Conservation (phyloP, 2,797 vertebrate species). For the Euphonia xanthogaster region DNA sequence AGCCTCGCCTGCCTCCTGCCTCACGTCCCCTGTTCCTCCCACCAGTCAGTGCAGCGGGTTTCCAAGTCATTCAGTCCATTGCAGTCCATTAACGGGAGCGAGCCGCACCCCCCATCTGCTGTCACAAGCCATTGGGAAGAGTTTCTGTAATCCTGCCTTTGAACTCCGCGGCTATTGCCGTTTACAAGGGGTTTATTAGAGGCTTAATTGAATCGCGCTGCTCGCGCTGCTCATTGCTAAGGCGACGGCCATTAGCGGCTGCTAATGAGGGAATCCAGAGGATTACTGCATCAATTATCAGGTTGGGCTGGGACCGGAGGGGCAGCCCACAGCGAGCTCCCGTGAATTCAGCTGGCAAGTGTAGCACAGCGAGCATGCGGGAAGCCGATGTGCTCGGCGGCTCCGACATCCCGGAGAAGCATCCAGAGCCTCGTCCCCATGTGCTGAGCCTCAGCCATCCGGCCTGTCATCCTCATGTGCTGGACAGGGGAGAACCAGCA, state of each 20-base stretch:
- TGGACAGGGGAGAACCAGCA: neutral
- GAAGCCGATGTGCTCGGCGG: neutral
- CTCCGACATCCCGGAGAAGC: neutral
- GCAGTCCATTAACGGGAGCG: neutral
- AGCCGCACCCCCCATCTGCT: neutral
- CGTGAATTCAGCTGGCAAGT: slow-evolving; percentile 47
- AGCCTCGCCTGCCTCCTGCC: neutral
- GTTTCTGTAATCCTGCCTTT: slow-evolving; percentile 57
- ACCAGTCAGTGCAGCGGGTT: neutral
- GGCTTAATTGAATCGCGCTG: slow-evolving; percentile 73
- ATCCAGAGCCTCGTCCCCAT: neutral
- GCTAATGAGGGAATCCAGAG: slow-evolving; percentile 76
- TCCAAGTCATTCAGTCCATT: neutral
- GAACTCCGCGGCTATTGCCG: slow-evolving; percentile 41
- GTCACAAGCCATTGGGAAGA: slow-evolving; percentile 14
- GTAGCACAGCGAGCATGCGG: neutral
- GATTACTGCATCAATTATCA: slow-evolving; percentile 73
- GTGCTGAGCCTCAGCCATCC: neutral
- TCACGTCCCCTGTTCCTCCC: neutral
- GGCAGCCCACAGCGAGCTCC: slow-evolving; percentile 48
- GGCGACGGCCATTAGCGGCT: slow-evolving; percentile 62
- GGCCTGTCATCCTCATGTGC: neutral
- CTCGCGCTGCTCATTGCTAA: slow-evolving; percentile 32
- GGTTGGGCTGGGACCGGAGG: slow-evolving; percentile 52
- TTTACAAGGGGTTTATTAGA: slow-evolving; percentile 72